Conservation (phyloP, 2,113 vertebrate species). For the Pteropus alecto region DNA sequence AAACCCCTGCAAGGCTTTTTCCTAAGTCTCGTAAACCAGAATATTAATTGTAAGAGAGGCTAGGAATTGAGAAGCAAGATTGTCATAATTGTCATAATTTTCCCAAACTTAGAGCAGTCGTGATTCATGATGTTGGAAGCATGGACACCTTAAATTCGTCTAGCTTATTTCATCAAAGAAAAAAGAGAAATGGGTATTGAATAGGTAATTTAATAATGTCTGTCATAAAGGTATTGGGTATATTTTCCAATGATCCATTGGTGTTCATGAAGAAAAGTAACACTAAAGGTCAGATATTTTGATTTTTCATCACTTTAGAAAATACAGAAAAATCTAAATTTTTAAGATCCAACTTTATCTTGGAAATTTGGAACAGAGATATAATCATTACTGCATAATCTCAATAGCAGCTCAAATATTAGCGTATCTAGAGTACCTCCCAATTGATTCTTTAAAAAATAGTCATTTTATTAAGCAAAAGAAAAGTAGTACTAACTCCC, state of each 20-base stretch:
- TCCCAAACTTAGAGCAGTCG: neutral
- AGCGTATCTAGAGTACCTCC: neutral
- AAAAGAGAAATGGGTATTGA: neutral
- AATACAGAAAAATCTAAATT: slow-evolving; percentile 27
- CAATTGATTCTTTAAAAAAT: slow-evolving; percentile 10
- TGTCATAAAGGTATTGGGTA: neutral
- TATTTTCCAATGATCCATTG: neutral
- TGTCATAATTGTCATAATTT: neutral
- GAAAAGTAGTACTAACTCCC: neutral
- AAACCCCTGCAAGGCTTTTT: slow-evolving; percentile 15
- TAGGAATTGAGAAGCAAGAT: neutral
- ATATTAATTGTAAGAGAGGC: slow-evolving; percentile 8
- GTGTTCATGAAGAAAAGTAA: slow-evolving; percentile 21
- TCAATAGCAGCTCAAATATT: neutral
- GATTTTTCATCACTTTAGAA: slow-evolving; percentile 34
- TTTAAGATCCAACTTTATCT: slow-evolving; percentile 48
- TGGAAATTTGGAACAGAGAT: slow-evolving; percentile 9
- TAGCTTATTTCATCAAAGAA: neutral
- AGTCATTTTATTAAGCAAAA: neutral
- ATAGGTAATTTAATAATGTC: neutral
- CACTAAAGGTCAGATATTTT: slow-evolving; percentile 29
- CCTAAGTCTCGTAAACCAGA: neutral
- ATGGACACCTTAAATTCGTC: neutral
- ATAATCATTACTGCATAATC: neutral
- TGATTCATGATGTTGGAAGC: neutral